Base-by-base conservation (phyloP, 2,888 invertebrate genomes). In the Stenurella melanura region DNA sequence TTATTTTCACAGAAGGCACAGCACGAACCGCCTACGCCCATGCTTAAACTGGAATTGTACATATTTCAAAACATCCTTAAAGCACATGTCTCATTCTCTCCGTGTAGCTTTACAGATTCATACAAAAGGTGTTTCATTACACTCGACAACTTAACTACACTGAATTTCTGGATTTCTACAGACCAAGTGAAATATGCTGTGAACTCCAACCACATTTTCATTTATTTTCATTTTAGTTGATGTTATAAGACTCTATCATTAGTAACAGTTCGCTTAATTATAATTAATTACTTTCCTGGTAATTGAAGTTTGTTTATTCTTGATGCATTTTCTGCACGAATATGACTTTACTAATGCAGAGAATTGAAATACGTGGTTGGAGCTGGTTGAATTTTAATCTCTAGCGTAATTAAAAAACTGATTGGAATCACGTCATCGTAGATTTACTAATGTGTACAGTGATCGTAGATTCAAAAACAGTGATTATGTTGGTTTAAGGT, bases 71-170 rank as follows among this genome's bases (percentile, higher is more conserved):
- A 70, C 70, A 60, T 70, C 70, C 70, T 42, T 60, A 58, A 50
- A 70, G 60, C 50, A 60, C 60, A 70, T 19, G 58, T 60, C 60
- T 60, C 70, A 60, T 60, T 70, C 42, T 70, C 60, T 70, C 50
- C 17, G 60, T 70, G 57, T 58, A 58, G 70, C 70, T 70, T 70
- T 58, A 70, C 42, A 70, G 60, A 70, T 38, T 50, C 42, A 15
- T 70, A 70, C 70, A 70, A 70, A 70, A 70, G 70, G 60, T 70
- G 69, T 69, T 69, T 57, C 69, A 69, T 69, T 69, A 69, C 69
- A 69, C 69, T 58, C 38, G 58, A 70, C 70, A 70, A 70, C 70
- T 70, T 60, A 70, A 70, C 70, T 70, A 70, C 70, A 60, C 60
- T 38, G 70, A 58, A 61, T 70, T 60, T 70, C 70, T 70, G 11